Evolutionary conservation across 2,888 invertebrate genomes (phyloP).

Genomic region (Gymnoscelis rufifasciata): DNA sequence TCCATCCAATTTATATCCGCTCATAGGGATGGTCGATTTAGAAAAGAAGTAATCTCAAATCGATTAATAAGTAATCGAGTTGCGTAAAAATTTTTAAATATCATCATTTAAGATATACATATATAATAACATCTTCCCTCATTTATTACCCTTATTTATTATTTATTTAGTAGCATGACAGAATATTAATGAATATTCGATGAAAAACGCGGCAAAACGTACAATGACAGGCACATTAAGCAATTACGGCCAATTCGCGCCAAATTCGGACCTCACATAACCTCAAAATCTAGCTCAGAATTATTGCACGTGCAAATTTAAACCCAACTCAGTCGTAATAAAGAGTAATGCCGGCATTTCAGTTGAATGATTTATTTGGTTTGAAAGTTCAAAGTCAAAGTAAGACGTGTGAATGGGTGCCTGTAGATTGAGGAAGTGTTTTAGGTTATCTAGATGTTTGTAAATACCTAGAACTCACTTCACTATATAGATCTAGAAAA

Average conservation of each 20-base stretch:
- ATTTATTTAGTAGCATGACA: too few relatives aligned
- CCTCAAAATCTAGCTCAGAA: slow-evolving; percentile 6
- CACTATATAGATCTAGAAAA: too few relatives aligned
- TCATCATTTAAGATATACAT: too few relatives aligned
- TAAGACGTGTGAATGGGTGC: slow-evolving; percentile 1
- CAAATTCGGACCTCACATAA: slow-evolving; percentile 35
- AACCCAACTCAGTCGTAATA: not conserved
- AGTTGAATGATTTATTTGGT: not conserved
- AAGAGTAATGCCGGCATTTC: not conserved
- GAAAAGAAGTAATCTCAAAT: too few relatives aligned
- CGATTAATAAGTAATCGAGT: too few relatives aligned
- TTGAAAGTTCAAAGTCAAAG: slow-evolving; percentile 1
- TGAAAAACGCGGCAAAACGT: slow-evolving; percentile 1
- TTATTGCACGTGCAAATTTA: slow-evolving; percentile 1
- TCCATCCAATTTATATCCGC: too few relatives aligned
- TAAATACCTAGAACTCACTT: too few relatives aligned
- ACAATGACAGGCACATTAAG: slow-evolving; percentile 42
- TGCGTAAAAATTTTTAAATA: too few relatives aligned
- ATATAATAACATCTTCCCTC: too few relatives aligned
- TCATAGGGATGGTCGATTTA: too few relatives aligned
- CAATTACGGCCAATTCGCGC: slow-evolving; percentile 64
- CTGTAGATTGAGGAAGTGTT: slow-evolving; percentile 1
- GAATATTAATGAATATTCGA: not conserved
- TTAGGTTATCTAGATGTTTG: not conserved
- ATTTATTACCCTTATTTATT: too few relatives aligned